Base-by-base conservation (phyloP, 2,888 invertebrate species). In the Teinopalpus imperialis region DNA sequence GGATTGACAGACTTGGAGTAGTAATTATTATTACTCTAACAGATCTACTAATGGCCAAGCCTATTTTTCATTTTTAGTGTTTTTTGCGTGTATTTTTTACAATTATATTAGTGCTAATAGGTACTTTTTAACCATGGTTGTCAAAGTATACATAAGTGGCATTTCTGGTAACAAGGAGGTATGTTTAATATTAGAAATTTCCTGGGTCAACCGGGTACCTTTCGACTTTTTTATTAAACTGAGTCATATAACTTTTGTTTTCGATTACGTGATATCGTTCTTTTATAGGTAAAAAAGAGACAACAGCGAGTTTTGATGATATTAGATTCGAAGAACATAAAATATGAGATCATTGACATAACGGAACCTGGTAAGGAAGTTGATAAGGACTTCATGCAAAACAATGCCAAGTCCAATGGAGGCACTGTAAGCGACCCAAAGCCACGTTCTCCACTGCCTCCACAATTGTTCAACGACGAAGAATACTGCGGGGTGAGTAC, bases 91-190 rank as follows among this genome's bases (percentile, higher is more conserved):
- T 70, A 63, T 66, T 74, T 71, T 68, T 75, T 70, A 62, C 56
- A 58, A 60, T 62, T 72, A 60, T 69, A 66, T 57, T 69, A 65
- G 60, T 64, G 63, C 54, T 53, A 58, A 68, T 60, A 63, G 52
- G 54, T 56, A 69, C 51, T 58, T 59, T 67, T 62, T 61, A 73
- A 77, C 51, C 81, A 97, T 97, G 97, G 96, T 94, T 82, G 93
- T 97, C 70, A 97, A 96, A 92, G 93, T 97, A 59, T 97, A 95
- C 88, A 90, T 97, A 74, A 96, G 96, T 81, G 96, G 96, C 72
- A 96, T 96, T 90, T 97, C 96, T 73, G 97, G 96, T 70, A 97
- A 96, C 83, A 96, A 97, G 90, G 97, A 97, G 94, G 97, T 96
- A 90, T 91, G 92, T 89, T 63, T 74, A 76, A 73, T 74, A 76